Percentiles rank a stretch among this genome's conserved stretches.
These are phyloP conservation scores for Hetaerina titia DNA, from an alignment of 2,888 invertebrate genomes.

Conservation along the genomic window DNA sequence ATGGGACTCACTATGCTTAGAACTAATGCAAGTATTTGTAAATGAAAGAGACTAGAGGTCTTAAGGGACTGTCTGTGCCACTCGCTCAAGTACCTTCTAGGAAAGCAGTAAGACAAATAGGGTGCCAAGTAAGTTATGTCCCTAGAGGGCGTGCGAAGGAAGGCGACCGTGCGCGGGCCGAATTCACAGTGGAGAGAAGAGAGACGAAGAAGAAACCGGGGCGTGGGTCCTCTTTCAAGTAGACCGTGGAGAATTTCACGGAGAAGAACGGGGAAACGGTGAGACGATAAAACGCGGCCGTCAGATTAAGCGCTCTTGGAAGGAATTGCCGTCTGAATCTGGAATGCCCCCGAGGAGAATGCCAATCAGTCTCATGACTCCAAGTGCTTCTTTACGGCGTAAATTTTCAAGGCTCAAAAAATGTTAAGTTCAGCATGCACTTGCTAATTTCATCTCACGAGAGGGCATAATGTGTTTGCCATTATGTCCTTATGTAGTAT, in stretches of 20 bases:
- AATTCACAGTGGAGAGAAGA: not conserved
- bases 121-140: not conserved
- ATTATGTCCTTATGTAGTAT: no score
- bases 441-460: not conserved
- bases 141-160: not conserved
- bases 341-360: not conserved
- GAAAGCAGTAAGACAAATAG: not conserved
- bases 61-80: not conserved
- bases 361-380: not conserved
- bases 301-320: constrained; percentile 27
- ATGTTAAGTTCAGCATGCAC: not conserved
- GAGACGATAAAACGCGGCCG: not conserved
- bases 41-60: not conserved
- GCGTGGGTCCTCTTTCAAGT: not conserved
- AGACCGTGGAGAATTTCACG: constrained; percentile 9
- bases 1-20: not conserved
- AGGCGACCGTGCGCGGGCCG: not conserved
- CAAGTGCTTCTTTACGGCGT: not conserved
- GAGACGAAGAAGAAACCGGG: not conserved
- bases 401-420: not conserved
- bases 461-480: no score
- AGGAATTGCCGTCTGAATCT: constrained; percentile 7
- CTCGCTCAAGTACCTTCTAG: not conserved
- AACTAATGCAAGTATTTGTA: not conserved
- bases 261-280: not conserved